Evolutionary conservation across 53 echinoderm and acorn worm genomes (phyloP), one percentile per base, ranked within the genome.

Genomic region (Henricia sp.): DNA sequence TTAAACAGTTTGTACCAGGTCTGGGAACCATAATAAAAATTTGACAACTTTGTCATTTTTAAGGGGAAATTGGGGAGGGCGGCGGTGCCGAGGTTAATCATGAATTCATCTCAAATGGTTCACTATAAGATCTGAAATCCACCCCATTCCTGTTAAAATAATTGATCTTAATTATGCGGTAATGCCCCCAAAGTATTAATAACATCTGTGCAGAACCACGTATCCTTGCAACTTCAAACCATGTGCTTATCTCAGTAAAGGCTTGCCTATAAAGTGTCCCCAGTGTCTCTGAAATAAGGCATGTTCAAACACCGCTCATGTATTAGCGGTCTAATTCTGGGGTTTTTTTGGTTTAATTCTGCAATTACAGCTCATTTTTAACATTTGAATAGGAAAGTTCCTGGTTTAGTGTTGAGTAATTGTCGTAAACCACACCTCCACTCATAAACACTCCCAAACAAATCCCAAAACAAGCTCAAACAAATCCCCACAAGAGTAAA

Each of bases 111-210:
- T 40, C n/a, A n/a, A n/a, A n/a, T n/a, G n/a, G n/a, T n/a, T n/a
- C n/a, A n/a, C 37, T 6, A 6, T 56, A 76, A 76, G 58, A 40
- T 37, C 58, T 42, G 8, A 76, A 76, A 59, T 76, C 76, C 67
- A 21, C 67, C 13, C 38, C 67, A 39, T 39, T 67, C 67, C 37
- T 39, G 39, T 67, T 28, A 3, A 67, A 67, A 67, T 67, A 23
- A 67, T 67, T 38, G 39, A 67, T 67, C 67, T 37, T 40, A 67
- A 67, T 67, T 67, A 67, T 67, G 30, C 37, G 13, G 23, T 20
- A 67, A 19, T 8, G 2, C 28, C 19, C 67, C 21, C 67, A 67
- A 24, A 38, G 39, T 67, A 40, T 67, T n/a, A 17, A 1, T 3
- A 67, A 38, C 64, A 67, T 67, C 67, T 39, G 32, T 30, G 9